Evolutionary conservation across 2,113 vertebrate genomes (phyloP), one percentile per base, ranked within the genome.

Genomic region (Pluvianellus socialis): DNA sequence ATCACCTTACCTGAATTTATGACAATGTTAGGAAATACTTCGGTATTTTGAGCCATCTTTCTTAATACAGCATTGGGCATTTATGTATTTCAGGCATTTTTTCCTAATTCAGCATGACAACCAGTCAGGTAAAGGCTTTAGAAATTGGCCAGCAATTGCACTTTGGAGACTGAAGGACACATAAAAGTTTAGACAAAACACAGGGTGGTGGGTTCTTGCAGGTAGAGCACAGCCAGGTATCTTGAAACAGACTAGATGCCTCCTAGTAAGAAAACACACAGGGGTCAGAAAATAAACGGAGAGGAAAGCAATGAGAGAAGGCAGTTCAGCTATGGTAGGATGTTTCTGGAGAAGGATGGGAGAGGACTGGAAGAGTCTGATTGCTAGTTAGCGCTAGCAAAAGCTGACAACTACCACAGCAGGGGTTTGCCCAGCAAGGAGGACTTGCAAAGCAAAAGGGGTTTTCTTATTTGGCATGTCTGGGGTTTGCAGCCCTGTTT

Each of bases 401-500:
- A 80, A 74, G 11, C 14, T n/a, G 49, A 38, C 2, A 21, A 4
- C 27, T 27, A 14, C 18, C 15, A 30, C 83, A 63, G 44, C 6
- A 27, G 32, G 8, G 6, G 6, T 28, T 75, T 76, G 23, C 10
- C 44, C 55, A 52, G 17, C 1, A 14, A 84, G 22, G 55, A 44
- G 5, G 11, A 38, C 24, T 58, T 23, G 5, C 11, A 30, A 71
- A 56, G 13, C 11, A 12, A 12, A 32, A 6, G 4, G 3, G 0
- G 2, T 45, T 73, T 87, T 61, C 53, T 65, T 47, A 30, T 10
- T 59, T 63, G n/a, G 21, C 8, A 3, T 84, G 3, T 23, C n/a
- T 87, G 62, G 15, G 4, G 7, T 40, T 49, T 76, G 23, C 38
- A 84, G 59, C 18, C 44, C 20, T 8, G 3, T 62, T 83, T 59